phyloP scores from a whole-genome alignment of 2,113 vertebrate genomes.

The Nyctereutes procyonoides region DNA sequence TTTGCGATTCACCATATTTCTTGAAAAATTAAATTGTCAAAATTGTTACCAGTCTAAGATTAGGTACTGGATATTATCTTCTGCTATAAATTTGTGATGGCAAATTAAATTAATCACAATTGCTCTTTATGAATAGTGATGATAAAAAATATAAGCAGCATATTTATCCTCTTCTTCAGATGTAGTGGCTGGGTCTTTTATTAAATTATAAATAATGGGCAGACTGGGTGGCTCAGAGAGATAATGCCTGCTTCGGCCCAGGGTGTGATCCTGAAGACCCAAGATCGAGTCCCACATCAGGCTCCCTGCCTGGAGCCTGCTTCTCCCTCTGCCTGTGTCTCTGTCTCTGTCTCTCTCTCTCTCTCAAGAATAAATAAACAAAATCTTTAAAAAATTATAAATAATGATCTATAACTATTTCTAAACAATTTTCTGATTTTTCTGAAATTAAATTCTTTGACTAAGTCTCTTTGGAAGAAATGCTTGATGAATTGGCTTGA shows the following conservation, averaged over 20 bases:
- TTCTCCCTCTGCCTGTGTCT: too few species aligned
- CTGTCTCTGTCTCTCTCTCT: too few species aligned
- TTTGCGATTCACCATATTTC: constrained; percentile 11
- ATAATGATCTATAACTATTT: not conserved
- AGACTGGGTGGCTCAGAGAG: too few species aligned
- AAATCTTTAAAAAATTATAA: not conserved
- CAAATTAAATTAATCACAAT: not conserved
- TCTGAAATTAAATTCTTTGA: not conserved
- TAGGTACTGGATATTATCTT: not conserved
- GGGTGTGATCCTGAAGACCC: too few species aligned
- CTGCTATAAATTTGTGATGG: not conserved
- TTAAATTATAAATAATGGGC: not conserved
- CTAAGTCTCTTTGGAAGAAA: not conserved
- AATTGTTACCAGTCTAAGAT: not conserved
- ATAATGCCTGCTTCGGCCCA: too few species aligned
- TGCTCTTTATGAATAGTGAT: not conserved
- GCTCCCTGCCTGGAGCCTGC: too few species aligned
- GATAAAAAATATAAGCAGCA: not conserved
- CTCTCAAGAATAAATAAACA: too few species aligned
- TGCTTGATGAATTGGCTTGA: not conserved
- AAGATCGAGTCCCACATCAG: too few species aligned
- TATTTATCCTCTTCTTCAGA: not conserved
- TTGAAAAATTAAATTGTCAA: constrained; percentile 52
- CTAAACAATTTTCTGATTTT: not conserved
- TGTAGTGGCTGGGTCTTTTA: not conserved